These are phyloP conservation scores for Indicator maculatus DNA, from an alignment of 2,113 vertebrate genomes.

Conservation along the genomic window DNA sequence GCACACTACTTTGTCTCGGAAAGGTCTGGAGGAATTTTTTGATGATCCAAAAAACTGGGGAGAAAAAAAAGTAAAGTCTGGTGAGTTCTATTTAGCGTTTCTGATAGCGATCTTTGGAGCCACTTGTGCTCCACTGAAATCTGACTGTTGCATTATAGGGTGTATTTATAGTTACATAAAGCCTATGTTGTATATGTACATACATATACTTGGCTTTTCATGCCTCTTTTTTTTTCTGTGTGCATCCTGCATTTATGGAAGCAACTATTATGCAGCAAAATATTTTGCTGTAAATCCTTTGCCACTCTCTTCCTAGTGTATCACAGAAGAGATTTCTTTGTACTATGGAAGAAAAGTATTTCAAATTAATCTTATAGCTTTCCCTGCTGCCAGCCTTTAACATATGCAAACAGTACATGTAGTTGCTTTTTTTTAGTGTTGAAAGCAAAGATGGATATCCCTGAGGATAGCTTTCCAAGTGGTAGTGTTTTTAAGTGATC, in stretches of 20 bases:
- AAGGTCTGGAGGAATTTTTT: constrained; percentile 92
- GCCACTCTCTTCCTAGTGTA: neutral
- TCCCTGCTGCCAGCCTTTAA: neutral
- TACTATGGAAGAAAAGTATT: neutral
- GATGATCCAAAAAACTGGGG: constrained; percentile 93
- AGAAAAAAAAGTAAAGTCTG: constrained; percentile 88
- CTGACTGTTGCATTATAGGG: neutral
- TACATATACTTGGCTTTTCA: neutral
- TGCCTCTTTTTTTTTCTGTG: neutral
- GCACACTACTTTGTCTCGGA: constrained; percentile 80
- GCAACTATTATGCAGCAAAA: neutral
- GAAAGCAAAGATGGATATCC: neutral
- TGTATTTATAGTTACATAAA: neutral
- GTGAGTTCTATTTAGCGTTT: constrained; percentile 69
- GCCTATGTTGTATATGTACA: neutral
- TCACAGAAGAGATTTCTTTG: neutral
- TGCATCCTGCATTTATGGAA: neutral
- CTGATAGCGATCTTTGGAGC: neutral
- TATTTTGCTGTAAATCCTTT: neutral
- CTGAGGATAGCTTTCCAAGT: neutral
- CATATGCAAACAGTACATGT: rapidly evolving
- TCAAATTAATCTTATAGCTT: neutral
- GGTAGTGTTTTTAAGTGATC: neutral
- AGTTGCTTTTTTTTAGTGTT: neutral
- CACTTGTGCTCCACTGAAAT: neutral